Percentiles rank a stretch among this genome's conserved stretches.
These are phyloP conservation scores for Melanotus villosus DNA, from an alignment of 2,888 invertebrate species.

Conservation along the genomic window DNA sequence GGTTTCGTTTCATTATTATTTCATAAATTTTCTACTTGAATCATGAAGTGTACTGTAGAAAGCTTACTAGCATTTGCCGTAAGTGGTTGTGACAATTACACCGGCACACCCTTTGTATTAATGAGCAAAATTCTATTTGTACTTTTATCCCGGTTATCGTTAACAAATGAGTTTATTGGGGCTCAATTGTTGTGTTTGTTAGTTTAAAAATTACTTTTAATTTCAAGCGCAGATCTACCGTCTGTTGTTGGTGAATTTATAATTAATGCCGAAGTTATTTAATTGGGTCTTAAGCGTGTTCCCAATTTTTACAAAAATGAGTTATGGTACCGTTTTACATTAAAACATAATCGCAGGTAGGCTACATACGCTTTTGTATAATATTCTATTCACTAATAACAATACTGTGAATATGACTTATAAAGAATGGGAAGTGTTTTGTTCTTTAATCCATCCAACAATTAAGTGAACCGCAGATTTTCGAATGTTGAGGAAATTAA, in stretches of 20 bases:
- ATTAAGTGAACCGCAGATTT: no score
- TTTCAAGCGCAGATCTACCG: conserved; percentile 5
- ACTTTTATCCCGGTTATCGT: no score
- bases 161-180: no score
- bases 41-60: background rate
- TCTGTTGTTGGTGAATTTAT: conserved; percentile 26
- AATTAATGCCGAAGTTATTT: background rate
- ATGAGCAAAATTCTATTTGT: no score
- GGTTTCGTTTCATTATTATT: conserved; percentile 8
- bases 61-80: no score
- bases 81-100: no score
- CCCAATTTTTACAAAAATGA: background rate
- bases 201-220: no score
- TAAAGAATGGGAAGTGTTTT: no score
- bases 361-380: background rate
- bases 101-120: no score
- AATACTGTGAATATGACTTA: background rate
- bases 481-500: no score
- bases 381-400: background rate
- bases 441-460: no score
- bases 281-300: background rate
- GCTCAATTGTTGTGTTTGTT: no score
- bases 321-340: background rate
- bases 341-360: background rate
- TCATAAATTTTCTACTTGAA: conserved; percentile 1